Percentiles rank a stretch among this genome's conserved stretches.
Conservation (phyloP, 2,797 vertebrate genomes). For the Margarornis squamiger region DNA sequence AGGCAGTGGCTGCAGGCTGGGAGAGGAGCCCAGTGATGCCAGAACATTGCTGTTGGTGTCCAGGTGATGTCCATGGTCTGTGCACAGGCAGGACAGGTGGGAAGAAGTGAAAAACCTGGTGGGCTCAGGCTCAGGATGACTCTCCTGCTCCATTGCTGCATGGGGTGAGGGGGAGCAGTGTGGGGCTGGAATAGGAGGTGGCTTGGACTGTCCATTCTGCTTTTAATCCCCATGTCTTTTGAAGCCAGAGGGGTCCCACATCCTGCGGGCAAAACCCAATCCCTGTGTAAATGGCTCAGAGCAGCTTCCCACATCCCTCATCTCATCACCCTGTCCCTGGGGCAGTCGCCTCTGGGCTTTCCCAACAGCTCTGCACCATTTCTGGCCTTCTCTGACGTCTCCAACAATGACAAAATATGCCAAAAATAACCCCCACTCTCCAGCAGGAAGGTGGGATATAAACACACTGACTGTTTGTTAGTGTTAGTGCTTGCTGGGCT, state of each 20-base stretch:
- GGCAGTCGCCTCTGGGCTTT: neutral
- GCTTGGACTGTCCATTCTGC: neutral
- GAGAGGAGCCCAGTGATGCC: neutral
- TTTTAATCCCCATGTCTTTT: neutral
- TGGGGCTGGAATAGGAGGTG: neutral
- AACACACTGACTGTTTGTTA: conserved; percentile 24
- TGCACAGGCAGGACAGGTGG: fast-evolving
- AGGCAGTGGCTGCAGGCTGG: neutral
- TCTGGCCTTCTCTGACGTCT: neutral
- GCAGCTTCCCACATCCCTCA: neutral
- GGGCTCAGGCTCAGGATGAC: neutral
- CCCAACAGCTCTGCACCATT: neutral
- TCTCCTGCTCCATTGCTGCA: neutral
- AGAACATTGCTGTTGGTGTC: neutral
- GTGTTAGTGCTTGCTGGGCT: neutral
- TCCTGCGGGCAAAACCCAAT: neutral
- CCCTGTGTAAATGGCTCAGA: neutral
- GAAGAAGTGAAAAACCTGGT: neutral
- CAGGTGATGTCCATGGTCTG: fast-evolving
- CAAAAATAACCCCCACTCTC: neutral
- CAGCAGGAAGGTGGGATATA: conserved; percentile 19
- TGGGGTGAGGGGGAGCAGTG: neutral
- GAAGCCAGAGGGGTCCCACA: neutral
- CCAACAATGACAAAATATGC: neutral
- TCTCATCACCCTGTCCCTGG: neutral